Percentiles rank a stretch among this genome's conserved stretches.
These are phyloP conservation scores for Magallana angulata DNA, from an alignment of 1,140 invertebrate genomes.

Conservation along the genomic window DNA sequence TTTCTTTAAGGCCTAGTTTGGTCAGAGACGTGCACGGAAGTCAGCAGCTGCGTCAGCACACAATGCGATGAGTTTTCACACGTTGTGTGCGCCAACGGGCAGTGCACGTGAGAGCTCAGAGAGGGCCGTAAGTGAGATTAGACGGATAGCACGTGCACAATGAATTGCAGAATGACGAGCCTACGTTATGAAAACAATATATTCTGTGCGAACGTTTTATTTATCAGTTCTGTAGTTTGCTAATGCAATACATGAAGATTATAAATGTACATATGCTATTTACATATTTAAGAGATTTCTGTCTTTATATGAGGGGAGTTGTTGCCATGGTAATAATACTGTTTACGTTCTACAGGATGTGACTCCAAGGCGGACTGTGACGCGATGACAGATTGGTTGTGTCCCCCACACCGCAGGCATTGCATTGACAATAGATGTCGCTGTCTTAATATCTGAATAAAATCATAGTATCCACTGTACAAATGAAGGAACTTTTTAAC, in stretches of 20 bases:
- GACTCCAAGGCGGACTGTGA: conserved; percentile 28
- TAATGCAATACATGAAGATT: too few relatives aligned
- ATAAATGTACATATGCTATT: too few relatives aligned
- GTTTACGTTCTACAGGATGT: conserved; percentile 10
- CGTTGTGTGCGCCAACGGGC: not conserved
- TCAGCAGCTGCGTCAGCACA: not conserved
- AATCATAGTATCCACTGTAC: not conserved
- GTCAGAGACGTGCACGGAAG: not conserved
- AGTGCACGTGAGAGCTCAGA: not conserved
- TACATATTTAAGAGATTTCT: too few relatives aligned
- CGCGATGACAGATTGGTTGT: not conserved
- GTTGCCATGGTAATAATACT: too few relatives aligned
- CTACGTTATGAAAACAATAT: too few relatives aligned
- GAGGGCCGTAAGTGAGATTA: not conserved
- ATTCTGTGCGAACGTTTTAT: too few relatives aligned
- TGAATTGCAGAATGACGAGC: too few relatives aligned
- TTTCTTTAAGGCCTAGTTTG: not conserved
- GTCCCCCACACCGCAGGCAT: not conserved
- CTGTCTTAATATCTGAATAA: conserved; percentile 1
- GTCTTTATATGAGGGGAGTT: too few relatives aligned
- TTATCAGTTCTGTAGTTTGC: too few relatives aligned
- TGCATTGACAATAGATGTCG: conserved; percentile 14
- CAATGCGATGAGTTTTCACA: conserved; percentile 1
- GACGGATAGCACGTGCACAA: too few relatives aligned
- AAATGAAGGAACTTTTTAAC: too few relatives aligned